Conservation (phyloP, 2,797 vertebrate species). For the Sebastes cheni region DNA sequence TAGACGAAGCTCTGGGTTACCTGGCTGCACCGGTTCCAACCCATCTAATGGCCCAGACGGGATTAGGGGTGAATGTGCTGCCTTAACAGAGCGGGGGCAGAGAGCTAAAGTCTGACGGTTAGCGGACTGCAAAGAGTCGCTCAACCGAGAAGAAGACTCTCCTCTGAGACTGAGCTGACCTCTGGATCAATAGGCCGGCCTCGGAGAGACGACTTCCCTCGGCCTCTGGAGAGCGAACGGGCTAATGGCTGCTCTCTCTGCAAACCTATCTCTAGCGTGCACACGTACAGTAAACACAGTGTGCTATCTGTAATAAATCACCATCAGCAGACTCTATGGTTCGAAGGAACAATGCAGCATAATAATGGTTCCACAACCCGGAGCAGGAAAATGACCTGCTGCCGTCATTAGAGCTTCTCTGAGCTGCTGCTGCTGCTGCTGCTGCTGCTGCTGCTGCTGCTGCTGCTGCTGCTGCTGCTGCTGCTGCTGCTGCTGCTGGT, state of each 20-base stretch:
- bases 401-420: conserved; percentile 19
- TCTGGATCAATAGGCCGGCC: conserved; percentile 46
- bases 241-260: conserved; percentile 21
- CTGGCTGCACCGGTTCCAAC: conserved; percentile 22
- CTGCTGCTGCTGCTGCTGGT: accelerated
- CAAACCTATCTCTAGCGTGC: conserved; percentile 28
- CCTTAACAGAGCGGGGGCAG: conserved; percentile 21
- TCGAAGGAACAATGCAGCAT: conserved; percentile 33
- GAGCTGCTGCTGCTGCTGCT: neutral
- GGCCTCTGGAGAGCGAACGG: conserved; percentile 20
- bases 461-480: accelerated
- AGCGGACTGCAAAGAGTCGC: conserved; percentile 7
- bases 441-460: too few relatives aligned
- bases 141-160: conserved; percentile 21
- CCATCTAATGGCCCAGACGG: conserved; percentile 27
- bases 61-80: conserved; percentile 37
- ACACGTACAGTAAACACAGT: conserved; percentile 11
- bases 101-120: conserved; percentile 17
- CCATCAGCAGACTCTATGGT: conserved; percentile 3
- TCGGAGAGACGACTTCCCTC: conserved; percentile 3
- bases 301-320: conserved; percentile 48
- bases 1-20: conserved; percentile 31
- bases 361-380: conserved; percentile 14
- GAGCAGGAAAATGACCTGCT: conserved; percentile 21
- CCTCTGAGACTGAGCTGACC: conserved; percentile 31